phyloP scores from a whole-genome alignment of 2,797 vertebrate species.

The Melanotaenia parkinsoni region DNA sequence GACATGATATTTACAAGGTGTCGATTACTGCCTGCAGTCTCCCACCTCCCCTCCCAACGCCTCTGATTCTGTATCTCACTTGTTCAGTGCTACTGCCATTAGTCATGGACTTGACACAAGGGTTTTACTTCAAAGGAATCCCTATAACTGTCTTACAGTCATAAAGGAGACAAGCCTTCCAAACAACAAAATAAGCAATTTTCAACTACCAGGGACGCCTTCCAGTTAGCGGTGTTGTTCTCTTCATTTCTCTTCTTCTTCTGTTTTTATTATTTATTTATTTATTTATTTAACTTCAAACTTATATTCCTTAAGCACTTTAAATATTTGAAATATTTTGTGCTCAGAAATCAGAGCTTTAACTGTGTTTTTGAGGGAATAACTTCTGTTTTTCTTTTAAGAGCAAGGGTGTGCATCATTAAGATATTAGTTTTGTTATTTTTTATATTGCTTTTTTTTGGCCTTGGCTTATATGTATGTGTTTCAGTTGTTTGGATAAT shows the following conservation, averaged over 20 bases:
- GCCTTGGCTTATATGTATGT: conserved; percentile 30
- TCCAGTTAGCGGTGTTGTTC: conserved; percentile 83
- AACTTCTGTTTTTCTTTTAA: conserved; percentile 40
- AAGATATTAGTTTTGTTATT: conserved; percentile 20
- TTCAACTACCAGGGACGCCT: conserved; percentile 87
- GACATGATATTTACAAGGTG: conserved; percentile 73
- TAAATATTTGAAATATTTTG: conserved; percentile 71
- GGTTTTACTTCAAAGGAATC: conserved; percentile 80
- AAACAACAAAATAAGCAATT: conserved; percentile 87
- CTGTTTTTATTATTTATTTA: conserved; percentile 36
- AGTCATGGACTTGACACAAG: conserved; percentile 80
- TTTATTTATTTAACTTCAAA: conserved; percentile 59
- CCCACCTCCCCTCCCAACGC: conserved; percentile 71
- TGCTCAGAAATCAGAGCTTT: conserved; percentile 76
- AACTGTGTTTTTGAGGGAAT: conserved; percentile 65
- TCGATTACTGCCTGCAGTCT: conserved; percentile 77
- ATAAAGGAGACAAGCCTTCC: conserved; percentile 88
- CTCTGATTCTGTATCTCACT: conserved; percentile 75
- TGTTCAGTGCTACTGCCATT: conserved; percentile 81
- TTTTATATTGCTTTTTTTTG: conserved; percentile 43
- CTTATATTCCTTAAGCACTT: conserved; percentile 79
- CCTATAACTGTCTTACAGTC: conserved; percentile 83
- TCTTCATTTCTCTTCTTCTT: conserved; percentile 60
- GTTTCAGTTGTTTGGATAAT: conserved; percentile 59
- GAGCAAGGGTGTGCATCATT: conserved; percentile 39